A percentile compares a stretch with the other conserved stretches of the same genome.
phyloP scores from a whole-genome alignment of 1,140 invertebrate genomes.

The Planococcus citri region DNA sequence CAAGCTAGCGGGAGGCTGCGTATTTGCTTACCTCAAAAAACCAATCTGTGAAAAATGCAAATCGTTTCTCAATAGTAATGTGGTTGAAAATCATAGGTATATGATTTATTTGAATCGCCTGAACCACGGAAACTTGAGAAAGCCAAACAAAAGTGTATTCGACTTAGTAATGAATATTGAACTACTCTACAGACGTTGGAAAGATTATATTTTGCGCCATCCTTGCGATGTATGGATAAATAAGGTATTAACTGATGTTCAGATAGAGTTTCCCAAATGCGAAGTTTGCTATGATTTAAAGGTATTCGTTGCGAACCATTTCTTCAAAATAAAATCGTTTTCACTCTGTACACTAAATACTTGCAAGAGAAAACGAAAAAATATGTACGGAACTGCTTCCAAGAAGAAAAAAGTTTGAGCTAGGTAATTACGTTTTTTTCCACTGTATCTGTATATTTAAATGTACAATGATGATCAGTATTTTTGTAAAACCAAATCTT shows the following conservation, averaged over 20 bases:
- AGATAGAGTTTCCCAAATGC: neutral
- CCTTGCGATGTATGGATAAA: neutral
- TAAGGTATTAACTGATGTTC: neutral
- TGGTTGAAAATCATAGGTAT: neutral
- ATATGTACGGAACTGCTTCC: neutral
- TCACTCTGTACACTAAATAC: no score
- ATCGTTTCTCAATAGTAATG: neutral
- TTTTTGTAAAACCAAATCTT: no score
- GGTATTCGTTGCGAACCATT: neutral
- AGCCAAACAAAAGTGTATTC: neutral
- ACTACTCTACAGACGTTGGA: neutral
- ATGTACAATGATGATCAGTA: no score
- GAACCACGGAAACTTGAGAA: neutral
- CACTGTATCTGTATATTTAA: no score
- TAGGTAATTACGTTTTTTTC: no score
- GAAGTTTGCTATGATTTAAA: neutral
- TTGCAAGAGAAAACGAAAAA: neutral
- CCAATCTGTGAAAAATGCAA: neutral
- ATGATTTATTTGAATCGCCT: neutral
- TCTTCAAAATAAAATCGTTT: neutral
- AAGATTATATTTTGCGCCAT: neutral
- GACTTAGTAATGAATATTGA: neutral
- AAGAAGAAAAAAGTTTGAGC: neutral
- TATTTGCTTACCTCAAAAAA: neutral
- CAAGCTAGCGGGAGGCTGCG: neutral